Percentiles rank a stretch among this genome's conserved stretches.
These are phyloP conservation scores for Pseudoatta argentina DNA, from an alignment of 1,140 invertebrate species.

Conservation along the genomic window DNA sequence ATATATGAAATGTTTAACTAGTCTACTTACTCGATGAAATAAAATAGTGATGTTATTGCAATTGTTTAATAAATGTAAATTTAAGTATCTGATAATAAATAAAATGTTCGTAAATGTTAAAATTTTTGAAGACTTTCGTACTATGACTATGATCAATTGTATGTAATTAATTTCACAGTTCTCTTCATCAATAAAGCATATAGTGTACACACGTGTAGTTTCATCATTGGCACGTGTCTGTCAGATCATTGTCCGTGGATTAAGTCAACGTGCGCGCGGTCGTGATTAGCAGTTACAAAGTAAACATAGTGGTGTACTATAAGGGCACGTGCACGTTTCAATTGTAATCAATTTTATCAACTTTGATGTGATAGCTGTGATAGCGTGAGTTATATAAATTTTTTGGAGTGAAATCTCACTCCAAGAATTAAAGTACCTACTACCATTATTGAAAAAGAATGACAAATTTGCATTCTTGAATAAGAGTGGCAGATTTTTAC, in stretches of 20 bases:
- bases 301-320: conserved; percentile 22
- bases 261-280: conserved; percentile 34
- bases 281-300: conserved; percentile 42
- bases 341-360: conserved; percentile 7
- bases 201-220: neutral
- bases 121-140: conserved; percentile 32
- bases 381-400: neutral
- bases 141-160: neutral
- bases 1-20: conserved; percentile 40
- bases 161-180: conserved; percentile 41
- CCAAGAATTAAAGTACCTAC: too few species aligned
- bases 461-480: too few species aligned
- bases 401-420: too few species aligned
- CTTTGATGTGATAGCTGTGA: neutral
- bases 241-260: conserved; percentile 7
- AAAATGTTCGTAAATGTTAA: neutral
- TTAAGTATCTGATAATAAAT: neutral
- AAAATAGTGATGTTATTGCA: conserved; percentile 12
- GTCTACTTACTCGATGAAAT: conserved; percentile 36
- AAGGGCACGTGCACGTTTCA: conserved; percentile 6
- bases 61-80: conserved; percentile 27
- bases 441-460: too few species aligned
- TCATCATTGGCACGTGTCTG: neutral
- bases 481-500: too few species aligned
- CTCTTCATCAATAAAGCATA: neutral